Conservation (phyloP, 2,888 invertebrate species). For the Xestia xanthographa region DNA sequence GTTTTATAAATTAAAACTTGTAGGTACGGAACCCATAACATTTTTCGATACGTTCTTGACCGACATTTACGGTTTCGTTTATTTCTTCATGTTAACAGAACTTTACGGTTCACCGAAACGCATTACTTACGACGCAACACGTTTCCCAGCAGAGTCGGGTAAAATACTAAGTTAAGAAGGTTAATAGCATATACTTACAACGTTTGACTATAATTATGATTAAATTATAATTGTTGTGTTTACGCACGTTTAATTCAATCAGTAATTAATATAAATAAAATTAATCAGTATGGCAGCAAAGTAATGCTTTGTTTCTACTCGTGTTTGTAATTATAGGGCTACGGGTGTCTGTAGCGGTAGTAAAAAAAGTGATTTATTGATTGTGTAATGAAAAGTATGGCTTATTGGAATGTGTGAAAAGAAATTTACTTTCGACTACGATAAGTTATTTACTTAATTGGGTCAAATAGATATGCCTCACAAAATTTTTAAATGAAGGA, state of each 20-base stretch:
- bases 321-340: constrained; percentile 38
- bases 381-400: background rate
- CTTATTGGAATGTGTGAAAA: constrained; percentile 37
- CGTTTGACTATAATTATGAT: constrained; percentile 12
- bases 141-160: constrained; percentile 10
- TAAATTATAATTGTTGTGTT: constrained; percentile 24
- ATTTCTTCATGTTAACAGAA: constrained; percentile 37
- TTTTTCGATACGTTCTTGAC: constrained; percentile 11
- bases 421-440: background rate
- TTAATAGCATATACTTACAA: constrained; percentile 31
- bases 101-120: constrained; percentile 25
- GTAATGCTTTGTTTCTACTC: constrained; percentile 4
- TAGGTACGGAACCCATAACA: constrained; percentile 26
- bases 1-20: too few species aligned
- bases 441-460: background rate
- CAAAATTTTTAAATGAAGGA: background rate
- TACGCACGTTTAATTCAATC: constrained; percentile 42
- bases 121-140: constrained; percentile 9
- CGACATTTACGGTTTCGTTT: constrained; percentile 20
- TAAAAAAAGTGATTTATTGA: constrained; percentile 42
- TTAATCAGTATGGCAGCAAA: constrained; percentile 7
- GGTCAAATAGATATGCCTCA: background rate
- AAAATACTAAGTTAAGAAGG: constrained; percentile 17
- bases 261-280: constrained; percentile 34
- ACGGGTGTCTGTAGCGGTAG: constrained; percentile 12